Evolutionary conservation across 2,888 invertebrate species (phyloP).

Genomic region (Platycheirus albimanus): DNA sequence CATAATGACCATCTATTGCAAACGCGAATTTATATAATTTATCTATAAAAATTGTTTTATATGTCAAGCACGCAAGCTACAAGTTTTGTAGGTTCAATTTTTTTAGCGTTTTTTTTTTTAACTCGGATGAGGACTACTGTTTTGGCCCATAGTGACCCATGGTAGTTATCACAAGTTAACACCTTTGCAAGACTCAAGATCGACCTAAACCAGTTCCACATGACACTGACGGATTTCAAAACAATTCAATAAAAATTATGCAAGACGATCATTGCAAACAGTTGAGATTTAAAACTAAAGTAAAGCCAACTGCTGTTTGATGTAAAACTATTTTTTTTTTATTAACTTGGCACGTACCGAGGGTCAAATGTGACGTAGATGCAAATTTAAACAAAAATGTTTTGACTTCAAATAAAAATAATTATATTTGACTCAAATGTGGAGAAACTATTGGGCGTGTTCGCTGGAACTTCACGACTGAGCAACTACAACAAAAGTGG

Average conservation of each 20-base stretch:
- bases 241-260: conserved; percentile 30
- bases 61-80: conserved; percentile 3
- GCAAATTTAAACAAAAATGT: conserved; percentile 12
- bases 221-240: conserved; percentile 16
- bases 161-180: conserved; percentile 11
- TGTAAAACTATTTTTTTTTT: not conserved
- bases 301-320: not conserved
- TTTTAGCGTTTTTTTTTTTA: not conserved
- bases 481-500: conserved; percentile 54
- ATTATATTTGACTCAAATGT: conserved; percentile 18
- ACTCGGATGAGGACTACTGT: not conserved
- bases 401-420: conserved; percentile 30
- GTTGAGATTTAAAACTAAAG: not conserved
- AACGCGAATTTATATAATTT: too few species aligned
- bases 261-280: conserved; percentile 28
- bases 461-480: conserved; percentile 36
- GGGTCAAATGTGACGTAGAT: conserved; percentile 14
- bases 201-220: conserved; percentile 46
- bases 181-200: conserved; percentile 26
- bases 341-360: conserved; percentile 44
- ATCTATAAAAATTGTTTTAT: not conserved
- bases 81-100: not conserved
- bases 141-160: not conserved
- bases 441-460: conserved; percentile 10
- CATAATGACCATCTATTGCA: not conserved